Evolutionary conservation across 2,888 invertebrate genomes (phyloP).

Genomic region (Pasiphila rectangulata): DNA sequence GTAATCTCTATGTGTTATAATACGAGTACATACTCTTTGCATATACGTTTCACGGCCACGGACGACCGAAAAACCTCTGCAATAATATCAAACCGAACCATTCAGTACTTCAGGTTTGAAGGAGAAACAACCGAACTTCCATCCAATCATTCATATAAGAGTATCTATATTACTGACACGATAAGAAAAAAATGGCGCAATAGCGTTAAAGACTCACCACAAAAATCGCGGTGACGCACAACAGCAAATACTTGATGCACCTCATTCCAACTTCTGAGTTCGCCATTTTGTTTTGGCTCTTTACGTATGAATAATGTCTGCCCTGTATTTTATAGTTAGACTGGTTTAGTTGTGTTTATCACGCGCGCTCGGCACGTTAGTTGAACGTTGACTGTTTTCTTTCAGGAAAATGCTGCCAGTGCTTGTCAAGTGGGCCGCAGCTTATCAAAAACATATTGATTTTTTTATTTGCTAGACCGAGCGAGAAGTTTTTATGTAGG

Average conservation of each 20-base stretch:
- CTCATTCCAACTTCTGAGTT: constrained; percentile 84
- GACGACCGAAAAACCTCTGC: no score
- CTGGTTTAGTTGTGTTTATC: constrained; percentile 6
- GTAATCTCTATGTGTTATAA: no score
- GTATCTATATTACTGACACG: no score
- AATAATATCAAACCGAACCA: no score
- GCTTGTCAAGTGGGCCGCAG: background rate
- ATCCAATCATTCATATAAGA: no score
- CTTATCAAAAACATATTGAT: background rate
- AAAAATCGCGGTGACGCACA: constrained; percentile 88
- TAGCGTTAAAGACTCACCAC: constrained; percentile 82
- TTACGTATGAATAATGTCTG: constrained; percentile 17
- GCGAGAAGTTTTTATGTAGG: no score
- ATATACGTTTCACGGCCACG: no score
- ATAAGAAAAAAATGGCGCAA: constrained; percentile 35
- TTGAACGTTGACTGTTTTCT: constrained; percentile 24
- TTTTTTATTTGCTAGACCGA: no score
- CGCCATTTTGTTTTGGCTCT: constrained; percentile 57
- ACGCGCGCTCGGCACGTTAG: constrained; percentile 23
- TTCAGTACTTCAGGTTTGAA: no score
- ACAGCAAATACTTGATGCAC: constrained; percentile 87
- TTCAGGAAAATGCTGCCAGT: constrained; percentile 3
- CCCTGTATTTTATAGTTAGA: constrained; percentile 9
- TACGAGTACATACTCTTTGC: no score
- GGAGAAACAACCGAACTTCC: no score